phyloP scores from a whole-genome alignment of 1,140 invertebrate species.

The Portunus trituberculatus region DNA sequence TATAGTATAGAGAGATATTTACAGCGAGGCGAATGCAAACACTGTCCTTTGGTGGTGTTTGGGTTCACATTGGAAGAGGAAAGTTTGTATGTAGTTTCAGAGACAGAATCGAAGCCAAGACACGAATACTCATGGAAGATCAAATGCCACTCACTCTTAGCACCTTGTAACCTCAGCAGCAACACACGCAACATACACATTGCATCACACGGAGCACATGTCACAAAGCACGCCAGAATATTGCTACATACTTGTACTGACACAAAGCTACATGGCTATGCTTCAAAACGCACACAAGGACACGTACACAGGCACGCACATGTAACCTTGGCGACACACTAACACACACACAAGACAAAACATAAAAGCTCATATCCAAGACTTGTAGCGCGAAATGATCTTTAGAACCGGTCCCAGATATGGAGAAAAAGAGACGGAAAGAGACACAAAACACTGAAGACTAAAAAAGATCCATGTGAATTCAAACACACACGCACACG shows the following conservation, averaged over 20 bases:
- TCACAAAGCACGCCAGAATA: background rate
- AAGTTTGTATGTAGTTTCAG: background rate
- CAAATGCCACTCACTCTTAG: background rate
- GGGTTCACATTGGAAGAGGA: background rate
- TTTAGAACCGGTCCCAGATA: too few relatives aligned
- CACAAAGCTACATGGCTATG: background rate
- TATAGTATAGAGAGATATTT: background rate
- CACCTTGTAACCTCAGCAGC: background rate
- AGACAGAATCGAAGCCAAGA: background rate
- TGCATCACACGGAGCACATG: background rate
- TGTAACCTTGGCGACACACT: background rate
- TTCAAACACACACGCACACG: background rate
- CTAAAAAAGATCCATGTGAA: background rate
- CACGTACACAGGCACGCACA: background rate
- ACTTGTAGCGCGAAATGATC: too few relatives aligned
- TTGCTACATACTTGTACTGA: background rate
- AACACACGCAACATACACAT: too few relatives aligned
- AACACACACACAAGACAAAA: constrained; percentile 28
- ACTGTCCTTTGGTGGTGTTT: background rate
- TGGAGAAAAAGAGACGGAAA: background rate
- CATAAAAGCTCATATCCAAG: too few relatives aligned
- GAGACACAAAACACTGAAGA: background rate
- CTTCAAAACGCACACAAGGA: background rate
- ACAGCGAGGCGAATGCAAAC: background rate
- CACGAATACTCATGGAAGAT: background rate